Conservation (phyloP, 2,888 invertebrate genomes). For the Antitype chi region DNA sequence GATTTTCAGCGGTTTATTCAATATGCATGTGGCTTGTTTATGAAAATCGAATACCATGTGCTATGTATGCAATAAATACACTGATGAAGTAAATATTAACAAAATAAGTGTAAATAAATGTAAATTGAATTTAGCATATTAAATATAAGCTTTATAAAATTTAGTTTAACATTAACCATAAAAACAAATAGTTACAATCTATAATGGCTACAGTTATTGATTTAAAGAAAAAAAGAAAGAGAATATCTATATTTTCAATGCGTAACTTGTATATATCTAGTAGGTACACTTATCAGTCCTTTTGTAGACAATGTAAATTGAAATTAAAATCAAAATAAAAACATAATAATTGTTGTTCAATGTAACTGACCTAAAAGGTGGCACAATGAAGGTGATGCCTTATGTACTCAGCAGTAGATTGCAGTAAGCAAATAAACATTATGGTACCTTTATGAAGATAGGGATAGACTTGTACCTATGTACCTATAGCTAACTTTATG, state of each 20-base stretch:
- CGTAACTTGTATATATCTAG: no score
- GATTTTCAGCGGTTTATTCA: no score
- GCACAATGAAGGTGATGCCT: slow-evolving; percentile 32
- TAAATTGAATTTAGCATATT: not conserved
- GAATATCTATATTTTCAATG: not conserved
- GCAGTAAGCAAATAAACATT: slow-evolving; percentile 15
- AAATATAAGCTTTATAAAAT: not conserved
- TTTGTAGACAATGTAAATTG: not conserved
- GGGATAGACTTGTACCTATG: not conserved
- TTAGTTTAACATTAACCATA: not conserved
- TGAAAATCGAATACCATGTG: not conserved
- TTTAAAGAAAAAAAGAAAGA: not conserved
- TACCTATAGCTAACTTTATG: no score
- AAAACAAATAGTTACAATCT: not conserved
- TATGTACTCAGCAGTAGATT: slow-evolving; percentile 39
- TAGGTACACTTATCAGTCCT: not conserved
- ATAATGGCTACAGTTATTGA: not conserved
- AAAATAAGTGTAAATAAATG: not conserved
- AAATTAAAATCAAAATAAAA: slow-evolving; percentile 10
- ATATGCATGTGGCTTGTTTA: no score
- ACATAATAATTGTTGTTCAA: not conserved
- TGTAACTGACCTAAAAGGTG: slow-evolving; percentile 24
- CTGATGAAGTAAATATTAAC: not conserved
- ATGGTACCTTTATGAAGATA: not conserved
- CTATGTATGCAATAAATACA: not conserved